phyloP scores from a whole-genome alignment of 2,113 vertebrate genomes.

The Indicator maculatus region DNA sequence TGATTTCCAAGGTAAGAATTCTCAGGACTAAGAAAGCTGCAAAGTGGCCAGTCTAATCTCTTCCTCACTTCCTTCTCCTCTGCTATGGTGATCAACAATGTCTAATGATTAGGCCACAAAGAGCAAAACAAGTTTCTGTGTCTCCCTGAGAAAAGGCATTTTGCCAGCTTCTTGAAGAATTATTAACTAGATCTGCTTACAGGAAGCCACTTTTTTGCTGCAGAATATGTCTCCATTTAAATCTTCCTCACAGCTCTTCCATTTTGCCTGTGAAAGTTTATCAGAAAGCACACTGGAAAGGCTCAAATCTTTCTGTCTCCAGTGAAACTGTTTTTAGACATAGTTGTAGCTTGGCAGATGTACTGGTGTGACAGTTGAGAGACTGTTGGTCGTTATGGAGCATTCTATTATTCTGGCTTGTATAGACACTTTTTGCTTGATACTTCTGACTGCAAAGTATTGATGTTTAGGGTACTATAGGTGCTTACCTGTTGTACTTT shows the following conservation, averaged over 20 bases:
- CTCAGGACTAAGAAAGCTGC: constrained; percentile 5
- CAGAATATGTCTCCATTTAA: background rate
- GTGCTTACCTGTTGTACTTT: background rate
- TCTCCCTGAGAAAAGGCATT: constrained; percentile 32
- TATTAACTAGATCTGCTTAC: constrained; percentile 9
- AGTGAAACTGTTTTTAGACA: constrained; percentile 10
- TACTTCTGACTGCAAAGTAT: constrained; percentile 6
- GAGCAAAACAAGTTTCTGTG: background rate
- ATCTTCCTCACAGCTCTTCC: constrained; percentile 25
- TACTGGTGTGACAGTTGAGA: background rate
- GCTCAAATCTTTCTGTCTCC: background rate
- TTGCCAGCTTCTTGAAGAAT: background rate
- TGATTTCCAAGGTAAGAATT: constrained; percentile 15
- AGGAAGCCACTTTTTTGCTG: background rate
- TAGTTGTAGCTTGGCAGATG: background rate
- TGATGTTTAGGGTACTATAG: constrained; percentile 9
- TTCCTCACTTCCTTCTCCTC: constrained; percentile 62
- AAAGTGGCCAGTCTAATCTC: constrained; percentile 20
- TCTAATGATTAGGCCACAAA: constrained; percentile 13
- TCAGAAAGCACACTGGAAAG: constrained; percentile 13
- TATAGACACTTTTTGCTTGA: background rate
- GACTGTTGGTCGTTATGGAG: background rate
- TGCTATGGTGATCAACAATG: background rate
- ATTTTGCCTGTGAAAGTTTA: constrained; percentile 32
- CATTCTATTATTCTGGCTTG: constrained; percentile 10